Evolutionary conservation across 2,888 invertebrate species (phyloP).

Genomic region (Pachymerium ferrugineum): DNA sequence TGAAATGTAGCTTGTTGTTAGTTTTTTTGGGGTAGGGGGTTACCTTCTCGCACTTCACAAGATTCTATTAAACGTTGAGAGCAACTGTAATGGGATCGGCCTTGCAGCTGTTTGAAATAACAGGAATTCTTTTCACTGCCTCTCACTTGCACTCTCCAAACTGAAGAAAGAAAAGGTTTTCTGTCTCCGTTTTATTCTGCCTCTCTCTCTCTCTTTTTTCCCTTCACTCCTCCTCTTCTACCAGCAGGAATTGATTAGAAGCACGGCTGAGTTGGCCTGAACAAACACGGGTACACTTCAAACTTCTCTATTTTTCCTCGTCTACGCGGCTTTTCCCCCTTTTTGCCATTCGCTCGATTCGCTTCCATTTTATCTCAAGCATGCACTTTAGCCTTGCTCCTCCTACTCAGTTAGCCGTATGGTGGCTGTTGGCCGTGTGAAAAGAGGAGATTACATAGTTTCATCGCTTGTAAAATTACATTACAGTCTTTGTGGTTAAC

Average conservation of each 20-base stretch:
- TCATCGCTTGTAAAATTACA: background rate
- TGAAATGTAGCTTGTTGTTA: background rate
- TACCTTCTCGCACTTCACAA: background rate
- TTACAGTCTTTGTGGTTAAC: background rate
- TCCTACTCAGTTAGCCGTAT: background rate
- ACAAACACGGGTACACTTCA: constrained; percentile 13
- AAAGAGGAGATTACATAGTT: constrained; percentile 8
- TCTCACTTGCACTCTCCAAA: background rate
- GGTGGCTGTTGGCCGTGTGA: background rate
- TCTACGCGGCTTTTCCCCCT: background rate
- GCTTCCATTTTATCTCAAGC: background rate
- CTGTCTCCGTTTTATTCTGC: background rate
- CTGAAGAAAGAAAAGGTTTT: constrained; percentile 8
- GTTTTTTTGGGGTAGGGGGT: too few relatives aligned
- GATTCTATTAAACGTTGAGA: constrained; percentile 7
- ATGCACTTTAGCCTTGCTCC: constrained; percentile 8
- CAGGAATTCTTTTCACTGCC: constrained; percentile 1
- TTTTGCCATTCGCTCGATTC: constrained; percentile 3
- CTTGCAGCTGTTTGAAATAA: constrained; percentile 8
- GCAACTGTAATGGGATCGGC: constrained; percentile 8
- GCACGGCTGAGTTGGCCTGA: constrained; percentile 13
- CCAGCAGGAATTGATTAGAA: constrained; percentile 13
- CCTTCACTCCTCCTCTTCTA: background rate
- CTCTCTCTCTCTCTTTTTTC: background rate
- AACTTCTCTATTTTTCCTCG: constrained; percentile 13